Evolutionary conservation across 1,140 invertebrate genomes (phyloP), one percentile per base, ranked within the genome.

Genomic region (Zaprionus capensis): DNA sequence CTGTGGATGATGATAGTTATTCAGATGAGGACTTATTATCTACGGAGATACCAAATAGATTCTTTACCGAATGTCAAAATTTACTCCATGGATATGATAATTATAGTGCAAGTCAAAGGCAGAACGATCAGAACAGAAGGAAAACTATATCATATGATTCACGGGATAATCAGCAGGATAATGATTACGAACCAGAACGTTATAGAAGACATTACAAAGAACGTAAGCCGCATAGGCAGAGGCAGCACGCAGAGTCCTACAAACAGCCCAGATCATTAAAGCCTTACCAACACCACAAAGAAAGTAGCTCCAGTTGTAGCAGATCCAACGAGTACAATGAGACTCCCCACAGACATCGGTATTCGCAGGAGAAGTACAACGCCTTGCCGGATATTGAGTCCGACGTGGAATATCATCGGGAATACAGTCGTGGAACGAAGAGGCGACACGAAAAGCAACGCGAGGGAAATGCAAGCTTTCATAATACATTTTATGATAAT

Each of bases 1-100:
- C 51, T 38, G 31, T 4, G 17, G 31, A 62, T 9, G 36, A 53
- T 46, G 5, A n/a, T 4, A 67, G 31, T 24, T 46, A 26, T 64
- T 28, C 28, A 9, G 49, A 15, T 2, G 26, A 51, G 9, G 74
- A 63, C 63, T 34, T 34, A 0, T 41, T 66, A 46, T 67, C 76
- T 24, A 49, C 67, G 58, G 44, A 17, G 5, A 49, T 58, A 26
- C 79, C 72, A 46, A 80, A 86, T 41, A 71, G 53, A 56, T 87
- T 82, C 22, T 77, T 41, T 86, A 56, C 57, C 20, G 38, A 57
- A 7, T 68, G 24, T 31, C 68, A 26, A 5, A 11, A 46, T 28
- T 22, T 22, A 22, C 2, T 24, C n/a, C 22, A 31, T 44, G 36
- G 6, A 20, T 26, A 17, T 15, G 41, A 64, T 44, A 28, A 26